A percentile compares a stretch with the other conserved stretches of the same genome.
Evolutionary conservation across 2,797 vertebrate genomes (phyloP).

Genomic region (Pelochelys cantorii): DNA sequence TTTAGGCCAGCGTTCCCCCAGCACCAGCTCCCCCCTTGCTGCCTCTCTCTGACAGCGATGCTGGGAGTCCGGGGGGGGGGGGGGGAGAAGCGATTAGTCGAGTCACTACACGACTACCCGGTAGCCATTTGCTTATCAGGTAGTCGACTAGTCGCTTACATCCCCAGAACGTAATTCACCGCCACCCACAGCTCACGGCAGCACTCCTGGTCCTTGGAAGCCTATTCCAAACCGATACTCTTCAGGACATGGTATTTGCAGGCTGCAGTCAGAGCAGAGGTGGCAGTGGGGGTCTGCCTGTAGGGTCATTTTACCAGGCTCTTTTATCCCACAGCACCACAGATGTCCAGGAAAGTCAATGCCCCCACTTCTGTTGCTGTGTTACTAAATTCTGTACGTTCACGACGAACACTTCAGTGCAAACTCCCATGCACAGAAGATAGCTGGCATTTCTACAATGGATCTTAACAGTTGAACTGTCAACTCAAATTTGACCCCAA

Average conservation of each 20-base stretch:
- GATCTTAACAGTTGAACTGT: background rate
- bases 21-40: too few relatives aligned
- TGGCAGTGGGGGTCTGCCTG: background rate
- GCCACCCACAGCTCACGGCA: background rate
- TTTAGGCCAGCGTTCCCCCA: too few relatives aligned
- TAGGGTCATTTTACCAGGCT: background rate
- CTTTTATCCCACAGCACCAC: background rate
- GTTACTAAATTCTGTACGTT: background rate
- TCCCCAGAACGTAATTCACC: background rate
- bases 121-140: too few relatives aligned
- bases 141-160: too few relatives aligned
- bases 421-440: background rate
- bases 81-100: too few relatives aligned
- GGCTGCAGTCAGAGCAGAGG: background rate
- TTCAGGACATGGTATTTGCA: background rate
- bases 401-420: background rate
- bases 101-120: too few relatives aligned
- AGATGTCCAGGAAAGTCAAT: background rate
- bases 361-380: rapidly evolving
- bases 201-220: background rate
- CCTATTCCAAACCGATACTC: background rate
- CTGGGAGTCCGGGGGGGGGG: too few relatives aligned
- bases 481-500: too few relatives aligned
- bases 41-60: too few relatives aligned
- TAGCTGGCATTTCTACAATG: background rate